Evolutionary conservation across 2,888 invertebrate species (phyloP).

Genomic region (Lymantria monacha): DNA sequence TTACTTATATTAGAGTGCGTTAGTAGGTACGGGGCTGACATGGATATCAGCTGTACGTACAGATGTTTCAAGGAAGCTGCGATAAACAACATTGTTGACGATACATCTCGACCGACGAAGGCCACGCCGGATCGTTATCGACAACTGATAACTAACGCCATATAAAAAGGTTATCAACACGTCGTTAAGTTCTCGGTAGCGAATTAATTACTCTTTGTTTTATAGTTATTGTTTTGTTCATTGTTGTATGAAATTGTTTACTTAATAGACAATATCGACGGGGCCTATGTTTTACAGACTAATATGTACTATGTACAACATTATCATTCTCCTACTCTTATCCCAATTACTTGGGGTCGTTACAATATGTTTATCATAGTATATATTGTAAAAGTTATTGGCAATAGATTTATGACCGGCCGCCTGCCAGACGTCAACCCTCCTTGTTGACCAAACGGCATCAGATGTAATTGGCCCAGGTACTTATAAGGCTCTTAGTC

Average conservation of each 20-base stretch:
- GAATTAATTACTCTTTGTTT: neutral
- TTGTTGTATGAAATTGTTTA: neutral
- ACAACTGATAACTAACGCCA: slow-evolving; percentile 9
- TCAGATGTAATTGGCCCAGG: too few relatives aligned
- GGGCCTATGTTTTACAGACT: too few relatives aligned
- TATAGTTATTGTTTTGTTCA: neutral
- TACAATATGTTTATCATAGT: too few relatives aligned
- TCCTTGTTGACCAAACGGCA: too few relatives aligned
- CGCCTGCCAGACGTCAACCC: too few relatives aligned
- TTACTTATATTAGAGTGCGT: neutral
- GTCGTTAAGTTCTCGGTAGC: slow-evolving; percentile 2
- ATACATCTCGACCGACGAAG: neutral
- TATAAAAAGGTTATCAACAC: slow-evolving; percentile 6
- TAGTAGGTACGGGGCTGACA: neutral
- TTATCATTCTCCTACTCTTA: too few relatives aligned
- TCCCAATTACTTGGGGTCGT: too few relatives aligned
- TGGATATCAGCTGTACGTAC: neutral
- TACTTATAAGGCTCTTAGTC: too few relatives aligned
- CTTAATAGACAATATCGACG: neutral
- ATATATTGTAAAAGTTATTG: too few relatives aligned
- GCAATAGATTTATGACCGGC: too few relatives aligned
- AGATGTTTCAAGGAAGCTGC: slow-evolving; percentile 18
- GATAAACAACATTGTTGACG: slow-evolving; percentile 13
- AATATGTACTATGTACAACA: too few relatives aligned
- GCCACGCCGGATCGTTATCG: neutral